These are phyloP conservation scores for Scrobipalpa costella DNA, from an alignment of 2,888 invertebrate genomes.

Conservation along the genomic window DNA sequence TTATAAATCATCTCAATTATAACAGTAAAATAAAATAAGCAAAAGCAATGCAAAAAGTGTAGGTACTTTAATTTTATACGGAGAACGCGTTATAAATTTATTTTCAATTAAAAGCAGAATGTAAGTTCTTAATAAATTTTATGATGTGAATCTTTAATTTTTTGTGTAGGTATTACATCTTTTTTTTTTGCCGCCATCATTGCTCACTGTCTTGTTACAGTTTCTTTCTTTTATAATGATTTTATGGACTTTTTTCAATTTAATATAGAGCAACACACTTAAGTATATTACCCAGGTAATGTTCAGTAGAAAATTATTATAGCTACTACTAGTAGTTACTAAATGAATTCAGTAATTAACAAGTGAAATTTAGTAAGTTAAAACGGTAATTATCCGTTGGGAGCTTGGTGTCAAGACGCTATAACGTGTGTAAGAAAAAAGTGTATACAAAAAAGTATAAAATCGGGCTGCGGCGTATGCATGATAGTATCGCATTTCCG, in stretches of 20 bases:
- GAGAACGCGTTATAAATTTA: conserved; percentile 16
- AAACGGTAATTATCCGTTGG: conserved; percentile 24
- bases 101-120: conserved; percentile 20
- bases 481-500: conserved; percentile 76
- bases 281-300: conserved; percentile 4
- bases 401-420: conserved; percentile 23
- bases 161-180: not conserved
- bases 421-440: conserved; percentile 18
- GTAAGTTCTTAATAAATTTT: conserved; percentile 7
- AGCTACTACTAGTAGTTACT: not conserved
- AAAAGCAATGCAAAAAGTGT: not conserved
- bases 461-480: conserved; percentile 58
- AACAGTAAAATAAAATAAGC: conserved; percentile 5
- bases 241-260: conserved; percentile 1
- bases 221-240: conserved; percentile 8
- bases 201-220: not conserved
- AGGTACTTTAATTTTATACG: not conserved
- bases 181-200: not conserved
- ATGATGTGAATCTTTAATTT: conserved; percentile 20
- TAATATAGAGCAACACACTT: not conserved
- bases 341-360: conserved; percentile 26
- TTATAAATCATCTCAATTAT: not conserved
- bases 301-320: conserved; percentile 8
- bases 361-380: conserved; percentile 22
- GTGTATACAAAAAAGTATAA: conserved; percentile 37